Conservation (phyloP, 2,888 invertebrate genomes). For the Anarsia innoxiella region DNA sequence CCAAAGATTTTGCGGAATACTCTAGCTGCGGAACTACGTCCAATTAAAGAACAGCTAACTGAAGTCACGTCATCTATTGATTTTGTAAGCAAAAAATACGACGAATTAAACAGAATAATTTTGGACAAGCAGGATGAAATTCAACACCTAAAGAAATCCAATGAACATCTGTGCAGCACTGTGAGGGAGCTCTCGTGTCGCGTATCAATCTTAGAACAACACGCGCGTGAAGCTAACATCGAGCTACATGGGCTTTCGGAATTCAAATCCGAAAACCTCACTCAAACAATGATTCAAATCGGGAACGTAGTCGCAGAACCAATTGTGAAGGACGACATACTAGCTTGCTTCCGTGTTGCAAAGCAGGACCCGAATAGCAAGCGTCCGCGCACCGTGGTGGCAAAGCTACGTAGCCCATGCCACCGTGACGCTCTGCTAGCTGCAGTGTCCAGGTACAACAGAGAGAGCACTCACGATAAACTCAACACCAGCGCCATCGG, state of each 20-base stretch:
- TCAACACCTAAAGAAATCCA: conserved; percentile 14
- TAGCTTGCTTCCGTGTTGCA: conserved; percentile 18
- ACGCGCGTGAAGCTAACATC: conserved; percentile 18
- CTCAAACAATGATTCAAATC: conserved; percentile 11
- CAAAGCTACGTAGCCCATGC: conserved; percentile 17
- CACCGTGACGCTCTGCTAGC: conserved; percentile 18
- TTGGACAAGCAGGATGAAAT: conserved; percentile 16
- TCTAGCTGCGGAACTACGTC: too few relatives aligned
- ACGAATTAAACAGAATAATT: conserved; percentile 10
- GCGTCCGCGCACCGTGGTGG: conserved; percentile 18
- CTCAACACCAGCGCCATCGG: conserved; percentile 19
- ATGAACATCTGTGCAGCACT: conserved; percentile 9
- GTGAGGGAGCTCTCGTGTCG: conserved; percentile 16
- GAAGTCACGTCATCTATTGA: conserved; percentile 8
- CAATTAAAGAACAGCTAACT: too few relatives aligned
- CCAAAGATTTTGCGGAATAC: too few relatives aligned
- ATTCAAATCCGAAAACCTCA: conserved; percentile 17
- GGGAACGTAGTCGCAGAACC: conserved; percentile 12
- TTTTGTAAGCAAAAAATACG: conserved; percentile 13
- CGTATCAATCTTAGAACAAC: conserved; percentile 18
- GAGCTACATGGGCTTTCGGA: conserved; percentile 23
- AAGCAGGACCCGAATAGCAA: conserved; percentile 16
- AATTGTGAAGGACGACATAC: conserved; percentile 12
- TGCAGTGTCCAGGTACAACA: conserved; percentile 16
- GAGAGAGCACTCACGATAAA: conserved; percentile 16